Conservation (phyloP, 2,797 vertebrate genomes). For the Pangasius macronema region DNA sequence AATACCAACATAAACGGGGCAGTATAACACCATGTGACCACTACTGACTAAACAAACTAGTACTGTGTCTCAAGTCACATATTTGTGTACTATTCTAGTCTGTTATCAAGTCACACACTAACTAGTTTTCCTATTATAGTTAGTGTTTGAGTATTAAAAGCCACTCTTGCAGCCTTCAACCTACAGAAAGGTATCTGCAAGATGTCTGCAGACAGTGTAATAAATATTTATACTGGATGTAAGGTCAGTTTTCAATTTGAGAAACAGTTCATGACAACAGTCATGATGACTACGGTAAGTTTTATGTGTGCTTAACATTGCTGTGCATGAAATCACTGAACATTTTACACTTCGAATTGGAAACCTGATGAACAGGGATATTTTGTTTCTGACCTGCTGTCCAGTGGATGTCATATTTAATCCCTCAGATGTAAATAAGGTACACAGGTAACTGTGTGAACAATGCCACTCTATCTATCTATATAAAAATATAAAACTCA, state of each 20-base stretch:
- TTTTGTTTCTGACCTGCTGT: neutral
- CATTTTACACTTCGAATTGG: neutral
- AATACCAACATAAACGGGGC: neutral
- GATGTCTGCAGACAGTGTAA: neutral
- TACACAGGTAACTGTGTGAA: neutral
- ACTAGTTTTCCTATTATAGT: neutral
- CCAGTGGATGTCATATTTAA: neutral
- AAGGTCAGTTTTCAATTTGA: neutral
- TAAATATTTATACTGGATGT: neutral
- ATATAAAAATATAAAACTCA: too few species aligned
- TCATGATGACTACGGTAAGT: neutral
- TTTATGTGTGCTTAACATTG: neutral
- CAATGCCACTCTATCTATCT: neutral
- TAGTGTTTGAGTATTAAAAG: neutral
- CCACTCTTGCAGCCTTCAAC: neutral
- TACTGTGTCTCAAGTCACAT: neutral
- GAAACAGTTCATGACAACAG: neutral
- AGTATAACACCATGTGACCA: neutral
- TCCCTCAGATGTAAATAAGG: neutral
- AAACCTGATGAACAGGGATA: neutral
- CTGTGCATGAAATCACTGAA: neutral
- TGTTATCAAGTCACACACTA: too few species aligned
- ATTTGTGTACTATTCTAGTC: neutral
- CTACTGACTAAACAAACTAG: neutral
- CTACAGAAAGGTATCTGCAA: neutral